Evolutionary conservation across 2,113 vertebrate species (phyloP).

Genomic region (Lepus timidus): DNA sequence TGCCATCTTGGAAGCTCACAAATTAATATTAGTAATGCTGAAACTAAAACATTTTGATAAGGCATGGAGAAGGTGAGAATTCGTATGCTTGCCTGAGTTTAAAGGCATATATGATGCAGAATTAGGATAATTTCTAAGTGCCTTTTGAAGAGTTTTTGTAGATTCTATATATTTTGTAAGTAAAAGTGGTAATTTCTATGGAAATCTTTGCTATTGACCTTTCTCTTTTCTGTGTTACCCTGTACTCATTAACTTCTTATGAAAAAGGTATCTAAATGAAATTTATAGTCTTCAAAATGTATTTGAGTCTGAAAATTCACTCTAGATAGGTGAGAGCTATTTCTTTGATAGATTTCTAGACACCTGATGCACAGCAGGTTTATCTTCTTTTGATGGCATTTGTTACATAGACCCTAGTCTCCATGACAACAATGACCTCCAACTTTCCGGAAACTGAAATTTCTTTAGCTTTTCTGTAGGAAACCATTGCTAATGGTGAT

Average conservation of each 20-base stretch:
- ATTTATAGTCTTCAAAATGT: constrained; percentile 31
- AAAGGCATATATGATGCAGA: background rate
- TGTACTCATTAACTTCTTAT: background rate
- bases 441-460: background rate
- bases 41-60: constrained; percentile 30
- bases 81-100: background rate
- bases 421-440: background rate
- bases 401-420: background rate
- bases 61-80: background rate
- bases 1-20: too few species aligned
- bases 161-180: background rate
- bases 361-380: background rate
- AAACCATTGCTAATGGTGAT: background rate
- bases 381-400: constrained; percentile 34
- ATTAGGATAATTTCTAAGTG: background rate
- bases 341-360: constrained; percentile 48
- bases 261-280: constrained; percentile 43
- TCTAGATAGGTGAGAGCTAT: background rate
- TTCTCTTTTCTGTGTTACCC: background rate
- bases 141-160: background rate
- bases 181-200: constrained; percentile 32
- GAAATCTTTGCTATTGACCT: constrained; percentile 1
- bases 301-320: constrained; percentile 21
- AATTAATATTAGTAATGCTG: background rate
- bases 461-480: constrained; percentile 32